A percentile compares a stretch with the other conserved stretches of the same genome.
phyloP scores from a whole-genome alignment of 2,113 vertebrate species.

The Tenebrosternarchus preto region DNA sequence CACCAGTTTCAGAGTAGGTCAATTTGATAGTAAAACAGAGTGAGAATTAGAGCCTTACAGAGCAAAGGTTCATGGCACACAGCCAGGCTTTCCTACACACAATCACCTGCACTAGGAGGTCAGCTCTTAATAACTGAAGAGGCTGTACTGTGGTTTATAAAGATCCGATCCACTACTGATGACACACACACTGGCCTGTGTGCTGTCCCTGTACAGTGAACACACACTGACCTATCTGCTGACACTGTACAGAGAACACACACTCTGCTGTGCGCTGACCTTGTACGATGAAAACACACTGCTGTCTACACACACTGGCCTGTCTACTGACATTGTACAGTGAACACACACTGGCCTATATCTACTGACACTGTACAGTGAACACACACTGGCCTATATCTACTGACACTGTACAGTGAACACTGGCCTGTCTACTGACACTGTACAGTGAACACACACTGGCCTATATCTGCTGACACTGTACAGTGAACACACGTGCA shows the following conservation, averaged over 20 bases:
- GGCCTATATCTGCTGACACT: not conserved
- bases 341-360: not conserved
- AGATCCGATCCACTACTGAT: not conserved
- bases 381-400: no score
- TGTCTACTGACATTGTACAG: not conserved
- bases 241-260: not conserved
- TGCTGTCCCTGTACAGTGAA: not conserved
- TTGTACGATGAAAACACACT: no score
- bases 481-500: not conserved
- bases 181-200: not conserved
- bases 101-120: slow-evolving; percentile 2
- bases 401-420: no score
- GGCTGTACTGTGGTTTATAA: not conserved
- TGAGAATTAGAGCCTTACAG: no score
- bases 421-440: not conserved
- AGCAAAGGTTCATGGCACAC: not conserved
- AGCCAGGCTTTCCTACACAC: not conserved
- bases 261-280: no score
- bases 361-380: no score
- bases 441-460: not conserved
- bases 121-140: slow-evolving; percentile 28
- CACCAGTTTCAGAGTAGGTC: not conserved
- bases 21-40: no score
- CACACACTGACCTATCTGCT: not conserved
- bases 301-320: not conserved